A percentile compares a stretch with the other conserved stretches of the same genome.
Conservation (phyloP, 2,888 invertebrate species). For the Vesta saturnalis region DNA sequence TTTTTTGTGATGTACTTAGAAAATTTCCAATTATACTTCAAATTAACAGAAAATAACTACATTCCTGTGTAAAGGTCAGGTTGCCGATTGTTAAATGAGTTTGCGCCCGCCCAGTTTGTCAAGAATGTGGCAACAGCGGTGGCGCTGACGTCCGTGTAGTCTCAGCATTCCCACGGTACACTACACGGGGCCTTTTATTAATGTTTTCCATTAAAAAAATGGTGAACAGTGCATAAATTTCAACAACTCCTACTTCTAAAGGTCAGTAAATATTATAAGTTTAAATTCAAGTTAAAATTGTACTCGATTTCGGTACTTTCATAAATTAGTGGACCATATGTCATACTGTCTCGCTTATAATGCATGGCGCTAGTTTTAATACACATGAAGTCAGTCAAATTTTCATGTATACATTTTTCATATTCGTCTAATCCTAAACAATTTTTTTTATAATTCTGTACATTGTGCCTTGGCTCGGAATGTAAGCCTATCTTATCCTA, state of each 20-base stretch:
- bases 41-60: constrained; percentile 24
- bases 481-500: constrained; percentile 36
- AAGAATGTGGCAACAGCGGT: constrained; percentile 29
- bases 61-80: constrained; percentile 33
- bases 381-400: too few species aligned
- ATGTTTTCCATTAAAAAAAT: constrained; percentile 24
- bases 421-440: not conserved
- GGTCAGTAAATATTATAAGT: constrained; percentile 25
- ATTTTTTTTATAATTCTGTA: too few species aligned
- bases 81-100: constrained; percentile 24
- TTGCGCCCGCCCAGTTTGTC: constrained; percentile 32
- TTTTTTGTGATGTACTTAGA: not conserved
- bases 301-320: not conserved
- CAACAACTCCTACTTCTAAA: not conserved
- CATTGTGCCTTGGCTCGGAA: too few species aligned
- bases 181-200: constrained; percentile 24
- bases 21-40: constrained; percentile 1
- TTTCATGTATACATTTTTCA: too few species aligned
- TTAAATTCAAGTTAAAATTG: not conserved
- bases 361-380: constrained; percentile 23
- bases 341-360: constrained; percentile 20
- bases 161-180: constrained; percentile 30
- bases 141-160: constrained; percentile 28
- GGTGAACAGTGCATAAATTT: constrained; percentile 21
- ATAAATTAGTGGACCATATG: constrained; percentile 26